Percentiles rank a stretch among this genome's conserved stretches.
Evolutionary conservation across 2,113 vertebrate species (phyloP).

Genomic region (Indicator indicator): DNA sequence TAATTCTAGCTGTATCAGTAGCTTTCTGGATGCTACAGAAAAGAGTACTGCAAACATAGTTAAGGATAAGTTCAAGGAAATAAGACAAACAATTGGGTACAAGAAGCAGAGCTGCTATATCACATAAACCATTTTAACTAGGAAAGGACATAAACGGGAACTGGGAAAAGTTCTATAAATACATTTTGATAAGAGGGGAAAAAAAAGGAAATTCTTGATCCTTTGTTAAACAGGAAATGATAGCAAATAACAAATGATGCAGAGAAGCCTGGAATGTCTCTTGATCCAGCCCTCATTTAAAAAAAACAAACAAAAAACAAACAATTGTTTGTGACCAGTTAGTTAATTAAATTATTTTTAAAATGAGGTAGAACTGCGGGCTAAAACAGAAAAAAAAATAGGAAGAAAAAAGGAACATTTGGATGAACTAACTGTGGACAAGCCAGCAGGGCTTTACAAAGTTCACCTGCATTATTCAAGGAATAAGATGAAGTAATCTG

Average conservation of each 20-base stretch:
- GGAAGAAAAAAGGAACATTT: not conserved
- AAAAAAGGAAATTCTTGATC: slow-evolving; percentile 59
- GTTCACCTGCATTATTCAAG: not conserved
- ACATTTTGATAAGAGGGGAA: slow-evolving; percentile 46
- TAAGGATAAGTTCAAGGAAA: not conserved
- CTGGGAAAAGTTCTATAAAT: slow-evolving; percentile 47
- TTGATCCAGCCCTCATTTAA: not conserved
- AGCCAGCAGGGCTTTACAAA: not conserved
- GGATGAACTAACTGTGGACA: not conserved
- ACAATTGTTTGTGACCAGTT: not conserved
- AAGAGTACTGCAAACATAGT: not conserved
- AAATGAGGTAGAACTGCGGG: not conserved
- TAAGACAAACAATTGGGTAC: not conserved
- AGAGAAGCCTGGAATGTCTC: not conserved
- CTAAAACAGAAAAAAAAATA: slow-evolving; percentile 58
- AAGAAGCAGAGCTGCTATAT: not conserved
- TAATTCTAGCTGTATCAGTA: not conserved
- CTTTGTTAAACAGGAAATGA: slow-evolving; percentile 57
- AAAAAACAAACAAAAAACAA: not conserved
- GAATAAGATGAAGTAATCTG: slow-evolving; percentile 15
- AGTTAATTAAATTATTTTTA: slow-evolving; percentile 45
- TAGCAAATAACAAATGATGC: slow-evolving; percentile 24
- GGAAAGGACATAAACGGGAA: not conserved
- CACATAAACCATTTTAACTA: not conserved
- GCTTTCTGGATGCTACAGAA: not conserved